phyloP scores from a whole-genome alignment of 2,113 vertebrate species.

The Channa argus region DNA sequence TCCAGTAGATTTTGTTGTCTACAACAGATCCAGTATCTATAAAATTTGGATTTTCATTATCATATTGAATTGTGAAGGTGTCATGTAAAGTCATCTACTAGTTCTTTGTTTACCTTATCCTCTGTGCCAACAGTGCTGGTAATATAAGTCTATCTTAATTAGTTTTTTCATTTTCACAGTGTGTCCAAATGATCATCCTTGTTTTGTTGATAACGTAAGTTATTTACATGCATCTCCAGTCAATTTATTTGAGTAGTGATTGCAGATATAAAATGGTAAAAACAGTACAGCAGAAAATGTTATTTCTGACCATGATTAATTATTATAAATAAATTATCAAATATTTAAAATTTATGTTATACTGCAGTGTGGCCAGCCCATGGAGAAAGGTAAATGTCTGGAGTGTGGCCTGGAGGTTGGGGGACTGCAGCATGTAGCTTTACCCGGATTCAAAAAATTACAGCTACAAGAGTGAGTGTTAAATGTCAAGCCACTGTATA shows the following conservation, averaged over 20 bases:
- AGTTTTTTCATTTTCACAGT: conserved; percentile 60
- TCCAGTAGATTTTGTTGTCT: neutral
- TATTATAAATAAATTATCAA: too few relatives aligned
- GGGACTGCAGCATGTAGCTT: conserved; percentile 7
- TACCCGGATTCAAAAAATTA: conserved; percentile 3
- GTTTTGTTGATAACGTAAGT: conserved; percentile 86
- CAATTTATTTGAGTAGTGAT: neutral
- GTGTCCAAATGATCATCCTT: conserved; percentile 88
- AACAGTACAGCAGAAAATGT: neutral
- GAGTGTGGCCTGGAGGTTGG: conserved; percentile 82
- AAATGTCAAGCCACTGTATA: too few relatives aligned
- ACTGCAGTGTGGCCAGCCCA: conserved; percentile 86
- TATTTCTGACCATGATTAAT: neutral
- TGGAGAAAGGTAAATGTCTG: conserved; percentile 65
- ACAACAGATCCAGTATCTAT: too few relatives aligned
- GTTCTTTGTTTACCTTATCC: neutral
- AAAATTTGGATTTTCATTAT: neutral
- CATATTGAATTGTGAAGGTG: neutral
- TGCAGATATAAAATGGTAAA: neutral
- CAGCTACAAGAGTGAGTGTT: conserved; percentile 41
- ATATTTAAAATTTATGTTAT: neutral
- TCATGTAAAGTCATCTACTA: neutral
- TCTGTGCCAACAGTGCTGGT: neutral
- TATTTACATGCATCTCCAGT: neutral
- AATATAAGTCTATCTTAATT: neutral